Evolutionary conservation across 2,888 invertebrate genomes (phyloP).

Genomic region (Plebejus anna): DNA sequence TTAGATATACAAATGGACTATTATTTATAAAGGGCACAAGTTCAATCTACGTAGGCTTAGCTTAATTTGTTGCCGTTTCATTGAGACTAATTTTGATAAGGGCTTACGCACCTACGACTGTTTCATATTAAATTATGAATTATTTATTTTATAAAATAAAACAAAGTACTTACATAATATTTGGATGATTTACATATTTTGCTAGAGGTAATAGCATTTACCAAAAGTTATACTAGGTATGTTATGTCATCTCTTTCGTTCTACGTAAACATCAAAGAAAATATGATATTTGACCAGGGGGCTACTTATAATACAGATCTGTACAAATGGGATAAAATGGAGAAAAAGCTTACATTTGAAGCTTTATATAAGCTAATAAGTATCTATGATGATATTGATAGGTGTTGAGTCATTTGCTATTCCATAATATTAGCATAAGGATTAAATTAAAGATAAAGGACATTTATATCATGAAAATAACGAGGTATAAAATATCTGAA

Average conservation of each 20-base stretch:
- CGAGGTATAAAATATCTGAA: background rate
- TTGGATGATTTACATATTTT: background rate
- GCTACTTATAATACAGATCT: too few species aligned
- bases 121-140: background rate
- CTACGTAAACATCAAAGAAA: too few species aligned
- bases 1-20: constrained; percentile 16
- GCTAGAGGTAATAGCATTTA: too few species aligned
- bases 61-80: constrained; percentile 17
- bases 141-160: background rate
- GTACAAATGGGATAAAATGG: too few species aligned
- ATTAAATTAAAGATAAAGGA: constrained; percentile 5
- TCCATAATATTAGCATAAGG: background rate
- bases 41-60: constrained; percentile 17
- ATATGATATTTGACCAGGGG: too few species aligned
- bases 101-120: background rate
- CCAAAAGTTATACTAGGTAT: background rate
- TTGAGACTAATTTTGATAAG: constrained; percentile 11
- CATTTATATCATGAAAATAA: background rate
- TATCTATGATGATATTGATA: background rate
- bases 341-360: too few species aligned
- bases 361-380: background rate
- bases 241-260: too few species aligned
- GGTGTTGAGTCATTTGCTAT: constrained; percentile 1
- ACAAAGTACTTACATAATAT: background rate
- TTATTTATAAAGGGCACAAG: constrained; percentile 24